A percentile compares a stretch with the other conserved stretches of the same genome.
phyloP scores from a whole-genome alignment of 1,140 invertebrate genomes.

The Brachionus manjavacas region DNA sequence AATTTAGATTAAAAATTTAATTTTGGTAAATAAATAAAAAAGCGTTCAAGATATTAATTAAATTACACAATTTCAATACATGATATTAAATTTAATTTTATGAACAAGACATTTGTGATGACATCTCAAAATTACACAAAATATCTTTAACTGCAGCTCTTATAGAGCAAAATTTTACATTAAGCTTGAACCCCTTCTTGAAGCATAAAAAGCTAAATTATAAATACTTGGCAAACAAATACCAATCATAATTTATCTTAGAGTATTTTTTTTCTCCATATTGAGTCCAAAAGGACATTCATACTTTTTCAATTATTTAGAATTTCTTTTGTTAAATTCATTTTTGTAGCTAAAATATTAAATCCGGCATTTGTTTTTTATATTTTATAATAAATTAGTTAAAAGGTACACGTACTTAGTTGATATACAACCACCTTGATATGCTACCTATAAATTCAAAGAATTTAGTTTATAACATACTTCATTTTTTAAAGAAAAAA shows the following conservation, averaged over 20 bases:
- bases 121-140: not conserved
- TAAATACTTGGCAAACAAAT: not conserved
- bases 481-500: not conserved
- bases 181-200: not conserved
- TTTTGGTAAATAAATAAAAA: too few relatives aligned
- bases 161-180: not conserved
- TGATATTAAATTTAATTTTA: not conserved
- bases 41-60: not conserved
- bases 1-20: too few relatives aligned
- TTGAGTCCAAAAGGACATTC: not conserved
- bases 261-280: not conserved
- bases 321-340: too few relatives aligned
- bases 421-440: not conserved
- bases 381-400: not conserved
- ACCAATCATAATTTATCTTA: not conserved
- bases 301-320: too few relatives aligned
- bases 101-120: not conserved
- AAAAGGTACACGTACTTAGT: not conserved
- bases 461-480: not conserved
- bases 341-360: too few relatives aligned
- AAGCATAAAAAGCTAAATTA: not conserved
- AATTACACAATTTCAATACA: not conserved
- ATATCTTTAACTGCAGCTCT: not conserved
- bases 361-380: not conserved
- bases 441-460: not conserved